phyloP scores from a whole-genome alignment of 1,140 invertebrate genomes.

The Camponotus vicinus region DNA sequence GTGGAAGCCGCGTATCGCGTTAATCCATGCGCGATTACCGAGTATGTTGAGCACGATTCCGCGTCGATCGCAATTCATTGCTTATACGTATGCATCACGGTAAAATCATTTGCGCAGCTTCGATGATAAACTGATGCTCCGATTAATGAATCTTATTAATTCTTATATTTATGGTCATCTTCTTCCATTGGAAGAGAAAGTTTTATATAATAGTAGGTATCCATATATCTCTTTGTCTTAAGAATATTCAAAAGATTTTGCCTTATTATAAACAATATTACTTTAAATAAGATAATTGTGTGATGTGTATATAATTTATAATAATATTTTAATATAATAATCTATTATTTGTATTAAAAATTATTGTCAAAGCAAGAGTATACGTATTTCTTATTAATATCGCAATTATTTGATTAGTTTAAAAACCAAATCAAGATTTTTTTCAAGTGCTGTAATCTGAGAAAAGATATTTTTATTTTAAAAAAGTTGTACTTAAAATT shows the following conservation, averaged over 20 bases:
- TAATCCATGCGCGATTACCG: constrained; percentile 44
- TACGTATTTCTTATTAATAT: background rate
- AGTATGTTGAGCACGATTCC: constrained; percentile 58
- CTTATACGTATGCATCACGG: background rate
- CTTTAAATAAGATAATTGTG: background rate
- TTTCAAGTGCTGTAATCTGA: background rate
- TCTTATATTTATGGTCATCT: constrained; percentile 2
- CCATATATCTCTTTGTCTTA: background rate
- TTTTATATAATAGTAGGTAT: background rate
- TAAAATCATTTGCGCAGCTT: constrained; percentile 31
- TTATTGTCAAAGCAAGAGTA: too few species aligned
- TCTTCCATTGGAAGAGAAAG: background rate
- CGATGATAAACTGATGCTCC: background rate
- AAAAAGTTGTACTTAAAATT: too few species aligned
- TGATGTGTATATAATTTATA: background rate
- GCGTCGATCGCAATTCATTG: constrained; percentile 54
- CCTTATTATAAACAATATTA: background rate
- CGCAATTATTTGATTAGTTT: background rate
- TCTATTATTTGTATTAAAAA: background rate
- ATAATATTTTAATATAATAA: background rate
- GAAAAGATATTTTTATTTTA: too few species aligned
- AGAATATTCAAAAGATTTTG: background rate
- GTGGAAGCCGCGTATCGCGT: constrained; percentile 13
- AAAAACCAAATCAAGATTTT: background rate
- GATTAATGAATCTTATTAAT: constrained; percentile 54